Evolutionary conservation across 2,888 invertebrate genomes (phyloP).

Genomic region (Conomelus anceps): DNA sequence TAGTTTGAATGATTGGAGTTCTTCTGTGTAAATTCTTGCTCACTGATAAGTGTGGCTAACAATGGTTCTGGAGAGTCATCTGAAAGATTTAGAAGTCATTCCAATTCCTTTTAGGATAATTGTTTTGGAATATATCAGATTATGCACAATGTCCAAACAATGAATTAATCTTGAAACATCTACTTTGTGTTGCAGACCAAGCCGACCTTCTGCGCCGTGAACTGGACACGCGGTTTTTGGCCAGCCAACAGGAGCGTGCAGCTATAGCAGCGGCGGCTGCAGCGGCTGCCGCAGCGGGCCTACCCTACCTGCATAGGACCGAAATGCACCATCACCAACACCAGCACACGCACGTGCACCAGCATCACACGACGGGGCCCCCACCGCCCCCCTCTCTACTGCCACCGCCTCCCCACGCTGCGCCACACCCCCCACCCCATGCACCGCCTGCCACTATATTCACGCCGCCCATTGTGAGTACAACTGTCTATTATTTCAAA

Average conservation of each 20-base stretch:
- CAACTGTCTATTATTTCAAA: slow-evolving; percentile 24
- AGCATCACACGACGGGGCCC: slow-evolving; percentile 64
- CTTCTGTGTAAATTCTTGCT: too few species aligned
- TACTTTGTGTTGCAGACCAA: slow-evolving; percentile 51
- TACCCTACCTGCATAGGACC: slow-evolving; percentile 59
- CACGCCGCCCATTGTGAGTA: slow-evolving; percentile 56
- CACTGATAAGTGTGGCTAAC: too few species aligned
- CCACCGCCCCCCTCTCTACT: slow-evolving; percentile 49
- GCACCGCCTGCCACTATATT: slow-evolving; percentile 46
- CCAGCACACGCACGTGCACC: slow-evolving; percentile 68
- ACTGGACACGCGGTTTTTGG: slow-evolving; percentile 82
- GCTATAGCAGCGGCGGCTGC: slow-evolving; percentile 38
- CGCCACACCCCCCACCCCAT: slow-evolving; percentile 51
- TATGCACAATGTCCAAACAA: too few species aligned
- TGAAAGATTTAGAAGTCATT: too few species aligned
- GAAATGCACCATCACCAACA: slow-evolving; percentile 92
- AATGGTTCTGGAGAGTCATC: too few species aligned
- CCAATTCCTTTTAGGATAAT: too few species aligned
- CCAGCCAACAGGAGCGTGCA: slow-evolving; percentile 64
- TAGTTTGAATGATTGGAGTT: too few species aligned
- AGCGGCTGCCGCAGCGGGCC: not conserved
- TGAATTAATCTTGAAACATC: not conserved
- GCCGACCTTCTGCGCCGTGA: slow-evolving; percentile 82
- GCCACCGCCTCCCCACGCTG: slow-evolving; percentile 68
- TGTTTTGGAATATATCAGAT: too few species aligned